Evolutionary conservation across 2,113 vertebrate genomes (phyloP).

Genomic region (Odontesthes bonariensis): DNA sequence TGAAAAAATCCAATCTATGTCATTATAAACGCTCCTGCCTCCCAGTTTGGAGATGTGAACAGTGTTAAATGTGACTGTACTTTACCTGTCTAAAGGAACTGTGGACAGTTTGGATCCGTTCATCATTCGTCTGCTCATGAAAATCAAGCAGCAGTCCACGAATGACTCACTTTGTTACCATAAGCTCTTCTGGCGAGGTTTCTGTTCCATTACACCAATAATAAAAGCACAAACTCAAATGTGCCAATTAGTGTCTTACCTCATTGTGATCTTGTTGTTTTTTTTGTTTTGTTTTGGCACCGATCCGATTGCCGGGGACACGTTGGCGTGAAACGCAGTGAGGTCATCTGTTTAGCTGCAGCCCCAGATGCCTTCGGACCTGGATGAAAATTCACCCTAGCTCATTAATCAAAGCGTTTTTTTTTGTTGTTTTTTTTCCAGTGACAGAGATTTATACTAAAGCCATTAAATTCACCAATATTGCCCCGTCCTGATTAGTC

Average conservation of each 20-base stretch:
- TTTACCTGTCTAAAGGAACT: too few relatives aligned
- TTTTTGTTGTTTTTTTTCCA: slow-evolving; percentile 23
- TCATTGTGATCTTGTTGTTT: slow-evolving; percentile 22
- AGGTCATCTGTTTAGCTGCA: slow-evolving; percentile 69
- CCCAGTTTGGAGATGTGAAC: too few relatives aligned
- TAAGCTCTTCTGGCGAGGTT: not conserved
- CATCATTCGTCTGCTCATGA: not conserved
- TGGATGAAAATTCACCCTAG: slow-evolving; percentile 36
- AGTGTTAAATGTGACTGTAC: fast-evolving
- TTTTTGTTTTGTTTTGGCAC: slow-evolving; percentile 31
- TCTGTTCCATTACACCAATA: slow-evolving; percentile 19
- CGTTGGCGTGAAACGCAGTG: slow-evolving; percentile 49
- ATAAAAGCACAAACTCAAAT: not conserved
- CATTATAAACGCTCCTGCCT: too few relatives aligned
- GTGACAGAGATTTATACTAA: slow-evolving; percentile 40
- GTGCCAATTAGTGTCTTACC: slow-evolving; percentile 16
- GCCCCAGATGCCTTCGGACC: slow-evolving; percentile 56
- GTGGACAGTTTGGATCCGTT: not conserved
- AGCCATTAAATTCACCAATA: slow-evolving; percentile 43
- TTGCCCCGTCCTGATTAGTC: slow-evolving; percentile 38
- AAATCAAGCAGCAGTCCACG: not conserved
- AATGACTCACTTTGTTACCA: not conserved
- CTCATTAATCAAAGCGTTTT: slow-evolving; percentile 61
- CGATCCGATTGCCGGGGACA: slow-evolving; percentile 37
- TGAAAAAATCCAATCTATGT: too few relatives aligned